Evolutionary conservation across 2,797 vertebrate species (phyloP), one percentile per base, ranked within the genome.

Genomic region (Austrolebias charrua): DNA sequence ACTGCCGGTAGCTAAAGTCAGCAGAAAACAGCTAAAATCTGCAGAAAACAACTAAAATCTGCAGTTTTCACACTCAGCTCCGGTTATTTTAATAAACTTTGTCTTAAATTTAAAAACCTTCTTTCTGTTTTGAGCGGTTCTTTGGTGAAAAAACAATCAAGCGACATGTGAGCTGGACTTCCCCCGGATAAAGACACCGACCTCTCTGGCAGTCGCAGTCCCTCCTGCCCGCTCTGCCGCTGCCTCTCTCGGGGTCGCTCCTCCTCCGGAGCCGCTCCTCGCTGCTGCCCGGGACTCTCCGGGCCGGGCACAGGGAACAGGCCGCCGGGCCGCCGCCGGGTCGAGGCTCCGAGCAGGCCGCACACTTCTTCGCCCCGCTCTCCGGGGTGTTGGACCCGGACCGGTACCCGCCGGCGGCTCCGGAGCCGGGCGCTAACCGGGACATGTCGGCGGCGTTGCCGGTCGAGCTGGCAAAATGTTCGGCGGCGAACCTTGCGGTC

Each of bases 211-310:
- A 66, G 63, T 84, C 79, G 49, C 69, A 43, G 65, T 86, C 86
- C 3, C 86, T 88, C 58, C 88, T 84, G 81, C 79, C 79, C 86
- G 91, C 63, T 78, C 86, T 89, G 68, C 83, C 65, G 76, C 76
- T 66, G 79, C 89, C 88, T 64, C 84, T 88, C 76, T 89, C 92
- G 24, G 89, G 85, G 60, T 91, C 88, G 66, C 55, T 86, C 75
- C 79, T 87, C 57, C 75, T 83, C 65, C 79, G 59, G 61, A 75
- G 86, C 86, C 80, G 88, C 90, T 86, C 88, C 82, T 79, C 76
- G 45, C 83, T 79, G 45, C 83, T 79, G 78, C 88, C 86, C 79
- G 88, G 68, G 67, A 83, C 87, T 84, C 88, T 90, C 63, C 81
- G 89, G 69, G 79, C 56, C 15, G 14, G 49, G 19, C 78, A 59